Base-by-base conservation (phyloP, 2,797 vertebrate species). In the Tolypeutes matacus region DNA sequence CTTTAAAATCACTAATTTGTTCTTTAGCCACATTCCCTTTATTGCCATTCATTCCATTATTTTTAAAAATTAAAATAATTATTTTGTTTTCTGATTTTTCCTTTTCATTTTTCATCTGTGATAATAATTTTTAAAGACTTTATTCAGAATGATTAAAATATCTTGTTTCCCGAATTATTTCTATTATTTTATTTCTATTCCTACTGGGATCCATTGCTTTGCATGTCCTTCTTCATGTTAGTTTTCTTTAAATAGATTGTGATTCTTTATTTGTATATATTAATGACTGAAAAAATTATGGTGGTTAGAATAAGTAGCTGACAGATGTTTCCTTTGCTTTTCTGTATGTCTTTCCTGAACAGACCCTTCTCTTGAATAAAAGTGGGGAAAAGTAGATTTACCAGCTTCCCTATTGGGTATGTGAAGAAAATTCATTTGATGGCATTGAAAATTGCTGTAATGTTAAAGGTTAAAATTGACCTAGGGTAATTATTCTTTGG, bases 11-110 rank as follows among this genome's bases (percentile, higher is more conserved):
- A 36, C 5, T 75, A 7, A 51, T 14, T 70, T 80, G 31, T 91
- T 75, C 94, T 93, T 95, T 9, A 93, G 23, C 18, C 36, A 76
- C 85, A 7, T 75, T 93, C 23, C 15, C 29, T 69, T 84, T 91
- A 60, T 36, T 88, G 5, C 7, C 34, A n/a, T 7, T 64, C 20
- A 65, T 2, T 83, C 5, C 18, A 36, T 60, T 58, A 82, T 89
- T 58, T 5, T 89, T 72, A 82, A 86, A 82, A 53, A n/a, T 70
- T n/a, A 36, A 7, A 65, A 46, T n/a, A 14, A 65, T 58, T 76
- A 4, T 23, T 3, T 39, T 65, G 4, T 86, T 93, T 81, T 60
- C 25, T 84, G 31, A 72, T 60, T 83, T 15, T 83, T 42, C 10
- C 39, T 83, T 72, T 90, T 42, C 36, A 53, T 83, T 89, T 60